Conservation (phyloP, 2,888 invertebrate genomes). For the Noctua pronuba region DNA sequence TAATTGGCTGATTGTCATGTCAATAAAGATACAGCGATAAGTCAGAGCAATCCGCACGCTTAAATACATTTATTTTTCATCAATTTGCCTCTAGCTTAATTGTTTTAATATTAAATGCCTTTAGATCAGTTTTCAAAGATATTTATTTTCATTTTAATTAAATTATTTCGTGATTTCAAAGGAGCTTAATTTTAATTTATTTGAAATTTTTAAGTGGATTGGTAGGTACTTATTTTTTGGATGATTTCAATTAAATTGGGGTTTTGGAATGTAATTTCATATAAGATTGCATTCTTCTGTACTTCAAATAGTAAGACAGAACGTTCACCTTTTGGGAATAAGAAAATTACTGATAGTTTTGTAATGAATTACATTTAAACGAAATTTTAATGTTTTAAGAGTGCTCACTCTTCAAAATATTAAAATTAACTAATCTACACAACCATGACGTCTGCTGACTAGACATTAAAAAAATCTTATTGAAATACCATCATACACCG, state of each 20-base stretch:
- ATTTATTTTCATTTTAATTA: constrained; percentile 52
- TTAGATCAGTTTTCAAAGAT: constrained; percentile 36
- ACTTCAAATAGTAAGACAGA: neutral
- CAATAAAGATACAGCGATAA: constrained; percentile 74
- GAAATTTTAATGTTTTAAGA: neutral
- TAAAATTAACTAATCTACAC: no score
- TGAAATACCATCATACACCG: neutral
- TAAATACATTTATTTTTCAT: constrained; percentile 55
- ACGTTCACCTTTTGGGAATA: neutral
- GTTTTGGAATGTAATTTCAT: constrained; percentile 15
- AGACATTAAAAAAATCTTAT: neutral
- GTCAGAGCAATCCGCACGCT: constrained; percentile 60
- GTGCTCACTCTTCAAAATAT: neutral
- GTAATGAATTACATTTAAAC: neutral
- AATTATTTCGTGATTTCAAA: constrained; percentile 34
- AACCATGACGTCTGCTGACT: no score
- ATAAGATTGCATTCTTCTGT: neutral
- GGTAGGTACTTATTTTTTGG: constrained; percentile 2
- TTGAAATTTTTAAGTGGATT: constrained; percentile 29
- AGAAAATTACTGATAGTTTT: neutral
- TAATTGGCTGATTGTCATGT: constrained; percentile 83
- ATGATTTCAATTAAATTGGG: constrained; percentile 1
- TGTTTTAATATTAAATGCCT: constrained; percentile 57
- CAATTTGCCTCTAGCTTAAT: constrained; percentile 53
- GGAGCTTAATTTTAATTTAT: constrained; percentile 25